These are phyloP conservation scores for Wiebesia pumilae DNA, from an alignment of 1,140 invertebrate genomes.

Conservation along the genomic window DNA sequence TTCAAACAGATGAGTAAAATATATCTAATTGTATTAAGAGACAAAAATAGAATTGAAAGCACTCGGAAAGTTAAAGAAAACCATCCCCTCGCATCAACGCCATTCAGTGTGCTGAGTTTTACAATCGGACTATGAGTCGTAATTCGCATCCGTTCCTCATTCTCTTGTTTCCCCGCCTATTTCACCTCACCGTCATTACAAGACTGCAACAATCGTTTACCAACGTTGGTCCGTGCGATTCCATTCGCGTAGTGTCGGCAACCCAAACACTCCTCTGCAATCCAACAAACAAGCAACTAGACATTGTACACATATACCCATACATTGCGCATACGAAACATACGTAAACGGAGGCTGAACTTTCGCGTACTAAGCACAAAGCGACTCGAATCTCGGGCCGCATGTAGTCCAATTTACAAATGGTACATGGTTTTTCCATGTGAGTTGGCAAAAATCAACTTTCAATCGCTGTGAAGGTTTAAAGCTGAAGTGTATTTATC, in stretches of 20 bases:
- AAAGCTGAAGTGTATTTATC: too few species aligned
- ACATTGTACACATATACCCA: neutral
- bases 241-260: neutral
- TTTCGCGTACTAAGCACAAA: neutral
- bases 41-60: too few species aligned
- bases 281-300: neutral
- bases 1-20: too few species aligned
- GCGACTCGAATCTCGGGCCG: neutral
- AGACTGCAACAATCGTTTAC: slow-evolving; percentile 12
- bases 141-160: neutral
- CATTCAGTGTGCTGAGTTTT: neutral
- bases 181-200: neutral
- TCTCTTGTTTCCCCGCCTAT: neutral
- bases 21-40: too few species aligned
- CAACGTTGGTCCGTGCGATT: neutral
- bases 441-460: too few species aligned
- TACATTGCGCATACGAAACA: neutral
- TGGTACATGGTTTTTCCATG: too few species aligned
- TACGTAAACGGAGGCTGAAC: neutral
- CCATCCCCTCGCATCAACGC: too few species aligned
- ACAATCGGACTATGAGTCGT: neutral
- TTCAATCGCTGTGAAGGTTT: too few species aligned
- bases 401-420: neutral
- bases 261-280: neutral
- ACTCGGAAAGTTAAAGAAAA: too few species aligned